A percentile compares a stretch with the other conserved stretches of the same genome.
Conservation (phyloP, 2,113 vertebrate species). For the Poeciliopsis turrubarensis region DNA sequence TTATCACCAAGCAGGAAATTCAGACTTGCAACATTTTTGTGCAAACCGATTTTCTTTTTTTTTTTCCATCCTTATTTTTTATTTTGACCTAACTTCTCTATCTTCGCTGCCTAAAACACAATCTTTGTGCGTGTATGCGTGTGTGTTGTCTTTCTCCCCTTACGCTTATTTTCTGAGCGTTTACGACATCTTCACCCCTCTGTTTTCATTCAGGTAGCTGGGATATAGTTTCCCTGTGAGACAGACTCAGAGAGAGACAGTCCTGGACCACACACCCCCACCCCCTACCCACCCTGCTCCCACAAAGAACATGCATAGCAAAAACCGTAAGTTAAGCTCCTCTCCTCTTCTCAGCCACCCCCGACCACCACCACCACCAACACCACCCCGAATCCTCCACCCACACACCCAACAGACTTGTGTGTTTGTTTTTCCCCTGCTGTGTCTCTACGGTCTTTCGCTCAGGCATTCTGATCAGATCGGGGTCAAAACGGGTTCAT, state of each 20-base stretch:
- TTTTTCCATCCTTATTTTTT: no score
- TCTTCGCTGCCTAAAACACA: neutral
- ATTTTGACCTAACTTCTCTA: neutral
- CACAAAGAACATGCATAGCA: slow-evolving; percentile 81
- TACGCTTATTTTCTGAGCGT: slow-evolving; percentile 22
- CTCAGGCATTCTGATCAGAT: slow-evolving; percentile 35
- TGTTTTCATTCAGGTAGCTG: slow-evolving; percentile 76
- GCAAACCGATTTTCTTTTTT: neutral
- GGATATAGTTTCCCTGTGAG: slow-evolving; percentile 78
- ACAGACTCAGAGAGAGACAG: slow-evolving; percentile 71
- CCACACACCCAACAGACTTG: slow-evolving; percentile 4
- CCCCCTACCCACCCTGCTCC: slow-evolving; percentile 60
- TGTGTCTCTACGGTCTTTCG: slow-evolving; percentile 30
- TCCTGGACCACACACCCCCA: slow-evolving; percentile 62
- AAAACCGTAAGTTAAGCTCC: slow-evolving; percentile 80
- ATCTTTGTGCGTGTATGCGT: neutral
- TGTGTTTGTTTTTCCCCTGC: slow-evolving; percentile 31
- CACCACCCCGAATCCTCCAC: neutral
- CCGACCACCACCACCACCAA: no score
- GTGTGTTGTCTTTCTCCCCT: slow-evolving; percentile 1
- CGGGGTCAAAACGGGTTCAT: slow-evolving; percentile 44
- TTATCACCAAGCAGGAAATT: slow-evolving; percentile 20
- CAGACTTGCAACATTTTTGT: neutral
- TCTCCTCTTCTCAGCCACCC: slow-evolving; percentile 3
- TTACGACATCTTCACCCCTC: slow-evolving; percentile 46